These are phyloP conservation scores for Hedya salicella DNA, from an alignment of 2,888 invertebrate species.

Conservation along the genomic window DNA sequence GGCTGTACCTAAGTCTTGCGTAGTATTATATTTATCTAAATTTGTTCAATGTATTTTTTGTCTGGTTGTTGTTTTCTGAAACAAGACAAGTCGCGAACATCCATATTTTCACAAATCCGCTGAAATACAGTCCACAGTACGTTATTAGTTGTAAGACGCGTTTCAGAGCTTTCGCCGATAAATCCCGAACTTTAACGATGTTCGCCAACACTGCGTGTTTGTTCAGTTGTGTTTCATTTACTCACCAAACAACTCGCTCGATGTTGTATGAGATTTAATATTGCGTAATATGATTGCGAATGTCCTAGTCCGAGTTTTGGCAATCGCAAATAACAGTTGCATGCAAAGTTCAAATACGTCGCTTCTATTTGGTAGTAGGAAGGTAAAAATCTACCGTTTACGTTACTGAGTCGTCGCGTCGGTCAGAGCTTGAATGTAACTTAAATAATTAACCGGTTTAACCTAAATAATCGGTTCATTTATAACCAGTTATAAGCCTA, in stretches of 20 bases:
- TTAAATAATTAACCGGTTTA: too few species aligned
- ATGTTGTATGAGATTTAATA: conserved; percentile 55
- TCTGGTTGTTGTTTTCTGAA: too few species aligned
- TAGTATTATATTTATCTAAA: too few species aligned
- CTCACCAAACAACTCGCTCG: conserved; percentile 64
- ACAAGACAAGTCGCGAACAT: too few species aligned
- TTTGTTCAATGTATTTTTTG: too few species aligned
- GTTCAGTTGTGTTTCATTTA: conserved; percentile 68
- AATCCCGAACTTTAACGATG: conserved; percentile 48
- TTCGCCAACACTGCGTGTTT: conserved; percentile 63
- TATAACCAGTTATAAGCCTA: too few species aligned
- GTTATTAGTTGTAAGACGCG: not conserved
- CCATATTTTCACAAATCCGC: not conserved
- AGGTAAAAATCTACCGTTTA: not conserved
- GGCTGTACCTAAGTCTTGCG: too few species aligned
- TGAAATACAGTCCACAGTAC: not conserved
- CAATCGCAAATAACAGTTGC: conserved; percentile 45
- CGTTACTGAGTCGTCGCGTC: too few species aligned
- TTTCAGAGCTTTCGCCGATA: conserved; percentile 26
- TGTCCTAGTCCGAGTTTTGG: conserved; percentile 52
- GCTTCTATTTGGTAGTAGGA: not conserved
- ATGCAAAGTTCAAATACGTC: conserved; percentile 29
- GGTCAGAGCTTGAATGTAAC: too few species aligned
- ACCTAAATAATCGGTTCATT: too few species aligned
- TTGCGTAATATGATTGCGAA: conserved; percentile 60